Conservation (phyloP, 2,888 invertebrate species). For the Xylophagus ater region DNA sequence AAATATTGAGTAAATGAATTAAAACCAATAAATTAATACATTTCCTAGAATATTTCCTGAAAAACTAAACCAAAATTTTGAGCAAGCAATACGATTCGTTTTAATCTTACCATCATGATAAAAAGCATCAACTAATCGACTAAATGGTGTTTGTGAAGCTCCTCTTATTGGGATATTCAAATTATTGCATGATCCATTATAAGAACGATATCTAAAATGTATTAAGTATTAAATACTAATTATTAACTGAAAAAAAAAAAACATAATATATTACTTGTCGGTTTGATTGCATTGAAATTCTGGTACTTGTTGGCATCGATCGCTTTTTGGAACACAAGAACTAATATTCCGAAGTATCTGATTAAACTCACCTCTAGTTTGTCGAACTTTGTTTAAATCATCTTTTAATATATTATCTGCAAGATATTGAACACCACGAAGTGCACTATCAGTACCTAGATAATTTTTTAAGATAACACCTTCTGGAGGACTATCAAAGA, state of each 20-base stretch:
- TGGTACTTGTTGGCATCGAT: not conserved
- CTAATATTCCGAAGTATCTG: not conserved
- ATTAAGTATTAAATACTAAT: not conserved
- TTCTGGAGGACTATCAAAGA: too few species aligned
- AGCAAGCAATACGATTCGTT: too few species aligned
- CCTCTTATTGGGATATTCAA: slow-evolving; percentile 27
- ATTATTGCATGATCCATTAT: slow-evolving; percentile 89
- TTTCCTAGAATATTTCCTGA: too few species aligned
- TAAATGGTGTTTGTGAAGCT: slow-evolving; percentile 13
- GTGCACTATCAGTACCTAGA: not conserved
- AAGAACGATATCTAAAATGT: slow-evolving; percentile 46
- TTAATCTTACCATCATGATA: not conserved
- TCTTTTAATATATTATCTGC: slow-evolving; percentile 1
- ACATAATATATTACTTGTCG: not conserved
- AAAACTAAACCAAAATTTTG: too few species aligned
- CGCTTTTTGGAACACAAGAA: slow-evolving; percentile 4
- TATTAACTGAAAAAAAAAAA: not conserved
- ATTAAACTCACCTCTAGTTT: not conserved
- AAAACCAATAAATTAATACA: slow-evolving; percentile 13
- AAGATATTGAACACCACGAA: slow-evolving; percentile 9
- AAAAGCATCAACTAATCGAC: slow-evolving; percentile 6
- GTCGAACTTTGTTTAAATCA: not conserved
- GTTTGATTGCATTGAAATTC: not conserved
- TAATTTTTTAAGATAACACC: too few species aligned
- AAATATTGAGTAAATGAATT: not conserved